These are phyloP conservation scores for Tiliacea aurago DNA, from an alignment of 2,888 invertebrate species.

Conservation along the genomic window DNA sequence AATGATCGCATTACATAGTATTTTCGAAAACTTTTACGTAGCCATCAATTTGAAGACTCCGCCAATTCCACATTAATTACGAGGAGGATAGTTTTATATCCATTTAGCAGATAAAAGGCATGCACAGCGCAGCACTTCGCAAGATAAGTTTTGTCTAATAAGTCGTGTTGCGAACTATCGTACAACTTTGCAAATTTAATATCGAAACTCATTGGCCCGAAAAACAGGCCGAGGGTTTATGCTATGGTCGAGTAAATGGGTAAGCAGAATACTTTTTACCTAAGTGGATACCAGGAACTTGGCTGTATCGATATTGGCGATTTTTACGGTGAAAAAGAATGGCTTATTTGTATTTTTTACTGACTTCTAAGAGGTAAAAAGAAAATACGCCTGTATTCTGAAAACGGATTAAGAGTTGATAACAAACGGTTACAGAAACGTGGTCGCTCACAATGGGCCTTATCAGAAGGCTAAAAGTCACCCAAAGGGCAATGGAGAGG, in stretches of 20 bases:
- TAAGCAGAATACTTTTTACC: slow-evolving; percentile 57
- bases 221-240: slow-evolving; percentile 67
- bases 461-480: too few relatives aligned
- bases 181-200: slow-evolving; percentile 72
- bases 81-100: slow-evolving; percentile 47
- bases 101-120: slow-evolving; percentile 56
- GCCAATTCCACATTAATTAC: slow-evolving; percentile 42
- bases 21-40: not conserved
- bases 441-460: too few relatives aligned
- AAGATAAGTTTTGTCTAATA: slow-evolving; percentile 71
- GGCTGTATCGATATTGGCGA: slow-evolving; percentile 14
- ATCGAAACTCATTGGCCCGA: slow-evolving; percentile 72
- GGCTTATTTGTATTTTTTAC: slow-evolving; percentile 10
- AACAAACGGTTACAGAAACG: too few relatives aligned
- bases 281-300: slow-evolving; percentile 53
- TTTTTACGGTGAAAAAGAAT: slow-evolving; percentile 19
- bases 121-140: slow-evolving; percentile 47
- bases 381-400: too few relatives aligned
- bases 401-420: not conserved
- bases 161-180: slow-evolving; percentile 69
- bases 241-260: slow-evolving; percentile 51
- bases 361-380: too few relatives aligned
- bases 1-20: not conserved
- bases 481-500: too few relatives aligned
- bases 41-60: not conserved